Evolutionary conservation across 2,113 vertebrate species (phyloP), one percentile per base, ranked within the genome.

Genomic region (Spilogale gracilis): DNA sequence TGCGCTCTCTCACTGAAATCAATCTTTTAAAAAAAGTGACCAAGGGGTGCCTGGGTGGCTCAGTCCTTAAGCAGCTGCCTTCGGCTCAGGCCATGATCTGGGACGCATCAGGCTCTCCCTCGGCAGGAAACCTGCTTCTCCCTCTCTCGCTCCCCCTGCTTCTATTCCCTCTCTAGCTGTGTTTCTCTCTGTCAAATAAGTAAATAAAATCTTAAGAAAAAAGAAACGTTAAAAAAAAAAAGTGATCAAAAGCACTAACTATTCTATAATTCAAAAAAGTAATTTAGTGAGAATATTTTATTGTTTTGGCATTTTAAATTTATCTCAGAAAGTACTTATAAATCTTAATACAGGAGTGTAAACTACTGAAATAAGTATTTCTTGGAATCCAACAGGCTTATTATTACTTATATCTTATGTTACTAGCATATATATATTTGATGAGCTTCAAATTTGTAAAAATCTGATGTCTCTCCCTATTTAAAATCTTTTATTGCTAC

Each of bases 291-390:
- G 18, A 81, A 43, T 71, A 58, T 71, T 56, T 91, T 65, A 84
- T 45, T 89, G 23, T 45, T 78, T 89, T 78, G 74, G 89, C 43
- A 92, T 67, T 94, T 80, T 95, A 89, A 90, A 65, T 69, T 78
- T 94, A 80, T 92, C 80, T 94, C 73, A 93, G 23, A 97, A 92
- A 92, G 91, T 88, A 76, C 54, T 84, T 88, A 89, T 32, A 71
- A 94, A 93, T 84, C 45, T 38, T 88, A 88, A 79, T 18, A 94
- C 2, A 82, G 50, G 60, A 93, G 9, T 79, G 10, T 13, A 89
- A 14, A 86, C 73, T 48, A 89, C 16, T 54, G 23, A 56, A 92
- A 87, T 91, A 96, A 73, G 50, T 76, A 92, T 84, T 63, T 96
- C 43, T 79, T 89, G 61, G 50, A 83, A 69, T 79, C 76, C 52